Evolutionary conservation across 2,113 vertebrate species (phyloP), one percentile per base, ranked within the genome.

Genomic region (Rhabdomys dilectus): DNA sequence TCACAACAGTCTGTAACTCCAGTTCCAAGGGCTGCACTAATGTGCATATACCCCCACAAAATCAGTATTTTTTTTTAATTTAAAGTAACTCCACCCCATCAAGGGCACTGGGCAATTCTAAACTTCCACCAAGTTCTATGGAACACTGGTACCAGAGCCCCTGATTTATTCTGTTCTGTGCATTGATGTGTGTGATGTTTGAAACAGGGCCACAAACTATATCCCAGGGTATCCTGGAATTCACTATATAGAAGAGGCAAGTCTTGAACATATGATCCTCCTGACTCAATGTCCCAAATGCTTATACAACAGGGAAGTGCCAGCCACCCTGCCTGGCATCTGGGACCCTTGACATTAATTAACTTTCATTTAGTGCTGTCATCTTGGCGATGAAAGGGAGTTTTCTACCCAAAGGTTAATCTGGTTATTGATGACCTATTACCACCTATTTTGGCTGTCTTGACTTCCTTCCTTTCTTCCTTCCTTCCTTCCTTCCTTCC

Each of bases 341-440:
- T 75, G n/a, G 53, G 51, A 78, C 29, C 13, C 13, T 96, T 42
- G 36, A 11, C 75, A 62, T 86, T 56, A 91, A 88, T 24, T 62
- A 84, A 24, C 31, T 29, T 89, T 78, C 84, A 70, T 86, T 88
- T 78, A 75, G 48, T 17, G 5, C 51, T 80, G 39, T 80, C 48
- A 78, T 39, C 9, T 80, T 93, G 64, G 66, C 73, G 91, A 56
- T 91, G 78, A 91, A 60, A 48, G 87, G 51, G 90, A 31, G 22
- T 93, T 77, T 82, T 45, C 87, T 51, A 48, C 7, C 29, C 17
- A 76, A 42, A 85, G 12, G 56, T 84, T 42, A 51, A 80, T 60
- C 72, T 91, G 64, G n/a, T 51, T 88, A 56, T 58, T 80, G 77
- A 91, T 62, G 39, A 66, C 39, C 72, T 19, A 12, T 58, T 36